These are phyloP conservation scores for Apaloderma vittatum DNA, from an alignment of 2,113 vertebrate species.

Conservation along the genomic window DNA sequence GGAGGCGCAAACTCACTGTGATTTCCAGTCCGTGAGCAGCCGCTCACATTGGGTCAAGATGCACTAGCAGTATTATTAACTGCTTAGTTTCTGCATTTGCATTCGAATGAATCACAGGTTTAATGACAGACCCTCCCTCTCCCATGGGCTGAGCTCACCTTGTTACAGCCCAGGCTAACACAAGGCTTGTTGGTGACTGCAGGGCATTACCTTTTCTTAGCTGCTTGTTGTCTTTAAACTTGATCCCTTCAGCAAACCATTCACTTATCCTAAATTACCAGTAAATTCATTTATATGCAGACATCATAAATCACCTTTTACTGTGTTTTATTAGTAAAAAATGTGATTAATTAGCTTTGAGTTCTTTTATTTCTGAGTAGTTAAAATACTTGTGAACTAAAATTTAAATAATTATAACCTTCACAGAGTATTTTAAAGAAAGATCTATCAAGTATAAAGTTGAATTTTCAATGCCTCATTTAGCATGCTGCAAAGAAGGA, in stretches of 20 bases:
- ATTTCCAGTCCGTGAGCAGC: neutral
- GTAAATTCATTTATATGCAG: neutral
- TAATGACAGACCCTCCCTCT: neutral
- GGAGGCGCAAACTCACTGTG: neutral
- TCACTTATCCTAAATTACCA: neutral
- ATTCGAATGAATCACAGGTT: neutral
- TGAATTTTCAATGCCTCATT: conserved; percentile 66
- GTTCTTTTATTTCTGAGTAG: neutral
- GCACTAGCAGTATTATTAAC: neutral
- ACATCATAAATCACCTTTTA: neutral
- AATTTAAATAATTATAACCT: conserved; percentile 75
- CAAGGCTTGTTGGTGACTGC: neutral
- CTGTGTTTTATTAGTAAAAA: conserved; percentile 39
- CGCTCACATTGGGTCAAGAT: accelerated
- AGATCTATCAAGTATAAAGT: conserved; percentile 14
- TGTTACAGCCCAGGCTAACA: neutral
- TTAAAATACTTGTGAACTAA: conserved; percentile 58
- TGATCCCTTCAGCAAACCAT: neutral
- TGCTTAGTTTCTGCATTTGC: neutral
- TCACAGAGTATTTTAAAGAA: conserved; percentile 50
- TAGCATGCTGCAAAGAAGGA: conserved; percentile 34
- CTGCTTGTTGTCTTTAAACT: neutral
- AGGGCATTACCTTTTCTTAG: neutral
- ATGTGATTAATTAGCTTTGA: conserved; percentile 51
- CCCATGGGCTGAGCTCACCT: neutral